phyloP scores from a whole-genome alignment of 2,888 invertebrate genomes.

The Onchidella celtica region DNA sequence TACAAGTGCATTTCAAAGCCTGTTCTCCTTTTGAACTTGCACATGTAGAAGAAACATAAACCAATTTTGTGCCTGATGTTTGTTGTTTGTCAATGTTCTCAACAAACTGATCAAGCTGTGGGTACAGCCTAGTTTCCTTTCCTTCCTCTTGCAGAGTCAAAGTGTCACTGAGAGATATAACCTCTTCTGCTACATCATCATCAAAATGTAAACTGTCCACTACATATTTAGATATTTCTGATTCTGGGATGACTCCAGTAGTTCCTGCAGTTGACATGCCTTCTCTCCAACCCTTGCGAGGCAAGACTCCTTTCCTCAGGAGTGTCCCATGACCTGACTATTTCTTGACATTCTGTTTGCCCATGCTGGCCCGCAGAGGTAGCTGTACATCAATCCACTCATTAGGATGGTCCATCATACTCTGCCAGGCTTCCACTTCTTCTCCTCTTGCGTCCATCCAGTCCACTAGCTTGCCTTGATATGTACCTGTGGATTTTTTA shows the following conservation, averaged over 20 bases:
- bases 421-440: conserved; percentile 94
- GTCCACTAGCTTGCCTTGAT: conserved; percentile 85
- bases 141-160: neutral
- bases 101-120: neutral
- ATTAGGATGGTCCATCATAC: conserved; percentile 95
- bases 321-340: conserved; percentile 35
- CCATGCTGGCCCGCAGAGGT: conserved; percentile 86
- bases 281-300: neutral
- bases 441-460: conserved; percentile 98
- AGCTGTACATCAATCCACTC: conserved; percentile 98
- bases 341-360: conserved; percentile 60
- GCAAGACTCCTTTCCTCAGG: conserved; percentile 12
- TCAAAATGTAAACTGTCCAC: conserved; percentile 16
- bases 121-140: neutral
- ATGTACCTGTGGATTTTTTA: conserved; percentile 22
- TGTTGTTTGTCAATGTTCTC: too few relatives aligned
- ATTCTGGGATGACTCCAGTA: neutral
- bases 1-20: too few relatives aligned
- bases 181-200: too few relatives aligned
- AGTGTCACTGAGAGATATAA: too few relatives aligned
- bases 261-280: neutral
- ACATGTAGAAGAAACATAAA: too few relatives aligned
- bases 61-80: too few relatives aligned
- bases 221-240: neutral
- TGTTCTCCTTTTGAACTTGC: too few relatives aligned